Evolutionary conservation across 1,140 invertebrate species (phyloP), one percentile per base, ranked within the genome.

Genomic region (Bombus turneri): DNA sequence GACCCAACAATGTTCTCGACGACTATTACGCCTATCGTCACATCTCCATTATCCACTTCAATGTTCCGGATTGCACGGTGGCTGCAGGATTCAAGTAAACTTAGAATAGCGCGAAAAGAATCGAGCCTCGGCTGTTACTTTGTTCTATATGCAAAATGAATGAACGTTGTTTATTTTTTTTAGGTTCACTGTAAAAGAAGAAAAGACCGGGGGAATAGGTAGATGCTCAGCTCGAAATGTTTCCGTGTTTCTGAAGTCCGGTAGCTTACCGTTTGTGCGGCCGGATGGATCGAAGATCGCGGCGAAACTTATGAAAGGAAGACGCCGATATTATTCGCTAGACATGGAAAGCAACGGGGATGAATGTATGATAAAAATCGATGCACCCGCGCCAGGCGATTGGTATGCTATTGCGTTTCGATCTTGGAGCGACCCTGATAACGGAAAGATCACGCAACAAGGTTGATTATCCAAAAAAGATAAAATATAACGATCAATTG

Each of bases 391-490:
- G 18, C 96, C 97, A 0, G 98, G 98, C 4, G 96, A 97, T 89
- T 98, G 98, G 97, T 98, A 97, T 95, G 97, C 96, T 1, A 96
- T 97, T 53, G 97, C 97, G 12, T 98, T 98, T 94, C 95, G 97
- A 82, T 96, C 97, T 47, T 97, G 97, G 96, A 95, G 96, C 39
- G 96, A 97, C 95, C 97, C 97, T 13, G 96, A 96, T 88, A 95
- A 95, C 43, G 96, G 96, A 84, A 96, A 96, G 88, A 97, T 97
- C 87, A 96, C 96, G 87, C 97, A 97, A 88, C 96, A 97, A 96
- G 97, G 97, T 97, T 93, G 89, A 28, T 39, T 4, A 64, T 37
- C 6, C 5, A 22, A n/a, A 9, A 8, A 25, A 31, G 25, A 53
- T 53, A 53, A 53, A 22, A 53, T 53, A 53, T 53, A 53, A 53